Conservation (phyloP, 2,797 vertebrate genomes). For the Odontamblyopus rebecca region DNA sequence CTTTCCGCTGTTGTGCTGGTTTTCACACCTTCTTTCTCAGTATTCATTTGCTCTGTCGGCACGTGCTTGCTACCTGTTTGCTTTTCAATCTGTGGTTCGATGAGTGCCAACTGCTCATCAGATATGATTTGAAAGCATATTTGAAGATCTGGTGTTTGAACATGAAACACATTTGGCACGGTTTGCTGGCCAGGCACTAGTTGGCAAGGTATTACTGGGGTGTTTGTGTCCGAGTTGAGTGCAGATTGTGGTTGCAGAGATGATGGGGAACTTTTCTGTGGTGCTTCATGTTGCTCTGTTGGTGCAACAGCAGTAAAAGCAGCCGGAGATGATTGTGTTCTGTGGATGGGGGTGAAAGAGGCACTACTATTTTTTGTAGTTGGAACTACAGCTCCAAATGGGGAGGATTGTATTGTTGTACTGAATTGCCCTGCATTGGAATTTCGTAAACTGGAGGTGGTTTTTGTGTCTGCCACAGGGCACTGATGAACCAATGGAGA, state of each 20-base stretch:
- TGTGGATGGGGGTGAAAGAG: slow-evolving; percentile 25
- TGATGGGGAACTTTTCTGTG: slow-evolving; percentile 15
- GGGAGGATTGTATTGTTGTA: slow-evolving; percentile 32
- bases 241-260: slow-evolving; percentile 19
- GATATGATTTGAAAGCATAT: slow-evolving; percentile 82
- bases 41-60: slow-evolving; percentile 22
- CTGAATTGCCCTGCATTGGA: slow-evolving; percentile 41
- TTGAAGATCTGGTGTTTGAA: slow-evolving; percentile 78
- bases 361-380: slow-evolving; percentile 7
- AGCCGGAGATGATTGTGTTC: slow-evolving; percentile 16
- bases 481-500: slow-evolving; percentile 34
- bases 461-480: slow-evolving; percentile 44
- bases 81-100: slow-evolving; percentile 75
- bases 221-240: background rate
- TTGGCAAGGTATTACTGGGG: slow-evolving; percentile 25
- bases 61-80: slow-evolving; percentile 14
- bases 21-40: slow-evolving; percentile 17
- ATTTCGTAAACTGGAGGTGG: slow-evolving; percentile 47
- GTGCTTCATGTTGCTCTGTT: slow-evolving; percentile 3
- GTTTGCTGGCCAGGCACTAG: slow-evolving; percentile 46
- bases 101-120: slow-evolving; percentile 79
- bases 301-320: slow-evolving; percentile 13
- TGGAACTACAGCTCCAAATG: slow-evolving; percentile 24
- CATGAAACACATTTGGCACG: slow-evolving; percentile 73
- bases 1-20: slow-evolving; percentile 9